Base-by-base conservation (phyloP, 2,888 invertebrate species). In the Amiota mariae region DNA sequence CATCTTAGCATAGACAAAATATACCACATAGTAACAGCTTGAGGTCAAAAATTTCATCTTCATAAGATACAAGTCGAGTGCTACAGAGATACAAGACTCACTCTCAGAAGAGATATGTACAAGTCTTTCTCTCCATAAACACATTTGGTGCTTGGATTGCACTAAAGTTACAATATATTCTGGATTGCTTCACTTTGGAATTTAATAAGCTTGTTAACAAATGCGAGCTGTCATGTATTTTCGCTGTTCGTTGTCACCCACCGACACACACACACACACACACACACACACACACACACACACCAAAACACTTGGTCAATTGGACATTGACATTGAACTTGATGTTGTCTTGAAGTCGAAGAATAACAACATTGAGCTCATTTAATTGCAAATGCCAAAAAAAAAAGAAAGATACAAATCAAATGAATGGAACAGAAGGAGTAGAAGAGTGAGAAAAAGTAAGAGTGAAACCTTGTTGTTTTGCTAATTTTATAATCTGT, bases 201-300 rank as follows among this genome's bases (percentile, higher is more conserved):
- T 85, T 84, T 85, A 82, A 84, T 85, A 85, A 85, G 82, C 81
- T 73, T 85, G 85, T 84, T 81, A 79, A 82, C 86, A 81, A 85
- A 85, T 82, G 80, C 80, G 70, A 79, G 75, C 78, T 77, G 79
- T 80, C 80, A 75, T 78, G 77, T 73, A 13, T 13, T 20, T 36
- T 36, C 49, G 68, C 20, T 67, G 15, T 61, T 64, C 13, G 12
- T 36, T 24, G n/a, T 54, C 54, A 54, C 54, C 54, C 12, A 6
- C 54, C 12, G n/a, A 47, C 47, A 36, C 36, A 36, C 36, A 36
- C 6, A 36, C 36, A 36, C 36, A 36, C 36, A 24, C 24, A n/a
- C n/a, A n/a, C 54, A 54, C 54, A 6, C 12, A 6, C 54, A 1
- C 4, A 47, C 47, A 36, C 36, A 36, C 36, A 36, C 6, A 36